These are phyloP conservation scores for Euura saliciscinereae DNA, from an alignment of 1,140 invertebrate genomes.

Conservation along the genomic window DNA sequence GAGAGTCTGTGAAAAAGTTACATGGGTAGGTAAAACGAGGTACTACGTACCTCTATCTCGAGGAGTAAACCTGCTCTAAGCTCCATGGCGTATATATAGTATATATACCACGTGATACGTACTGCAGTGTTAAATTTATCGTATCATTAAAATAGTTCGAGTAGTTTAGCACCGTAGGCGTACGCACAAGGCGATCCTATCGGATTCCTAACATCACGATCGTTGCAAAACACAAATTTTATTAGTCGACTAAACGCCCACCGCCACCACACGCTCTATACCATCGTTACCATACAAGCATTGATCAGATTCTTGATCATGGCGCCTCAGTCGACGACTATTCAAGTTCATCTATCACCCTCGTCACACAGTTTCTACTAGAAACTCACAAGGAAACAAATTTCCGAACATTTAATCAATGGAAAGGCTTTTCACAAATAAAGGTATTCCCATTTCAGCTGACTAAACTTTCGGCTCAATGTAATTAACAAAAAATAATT, in stretches of 20 bases:
- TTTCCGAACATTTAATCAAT: too few species aligned
- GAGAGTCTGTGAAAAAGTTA: background rate
- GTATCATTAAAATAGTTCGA: slow-evolving; percentile 1
- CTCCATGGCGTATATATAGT: background rate
- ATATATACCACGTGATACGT: background rate
- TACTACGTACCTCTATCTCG: background rate
- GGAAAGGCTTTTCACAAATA: too few species aligned
- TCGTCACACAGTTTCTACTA: too few species aligned
- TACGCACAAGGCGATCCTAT: background rate
- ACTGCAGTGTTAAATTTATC: background rate
- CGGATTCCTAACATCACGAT: background rate
- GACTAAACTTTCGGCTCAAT: too few species aligned
- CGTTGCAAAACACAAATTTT: slow-evolving; percentile 6
- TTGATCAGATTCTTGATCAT: too few species aligned
- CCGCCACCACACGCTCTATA: too few species aligned
- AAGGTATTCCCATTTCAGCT: too few species aligned
- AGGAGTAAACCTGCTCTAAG: background rate
- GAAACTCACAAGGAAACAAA: too few species aligned
- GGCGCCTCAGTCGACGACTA: too few species aligned
- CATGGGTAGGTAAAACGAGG: background rate
- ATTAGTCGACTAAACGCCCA: background rate
- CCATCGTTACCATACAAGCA: too few species aligned
- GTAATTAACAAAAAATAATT: too few species aligned
- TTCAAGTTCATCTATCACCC: too few species aligned
- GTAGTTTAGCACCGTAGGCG: background rate